Percentiles rank a stretch among this genome's conserved stretches.
These are phyloP conservation scores for Halcyon leucocephala DNA, from an alignment of 2,797 vertebrate genomes.

Conservation along the genomic window DNA sequence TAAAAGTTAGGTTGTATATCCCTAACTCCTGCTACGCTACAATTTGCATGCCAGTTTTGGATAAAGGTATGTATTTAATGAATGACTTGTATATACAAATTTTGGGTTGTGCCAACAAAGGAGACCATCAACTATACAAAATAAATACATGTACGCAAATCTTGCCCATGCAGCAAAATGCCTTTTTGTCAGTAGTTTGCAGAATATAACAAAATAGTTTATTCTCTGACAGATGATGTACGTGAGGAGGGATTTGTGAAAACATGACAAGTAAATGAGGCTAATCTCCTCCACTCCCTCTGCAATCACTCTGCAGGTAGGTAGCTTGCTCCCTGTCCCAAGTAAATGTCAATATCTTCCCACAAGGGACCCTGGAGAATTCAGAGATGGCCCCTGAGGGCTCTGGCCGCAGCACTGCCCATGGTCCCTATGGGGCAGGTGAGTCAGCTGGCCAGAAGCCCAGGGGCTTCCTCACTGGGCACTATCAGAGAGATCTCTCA, in stretches of 20 bases:
- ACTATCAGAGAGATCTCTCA: fast-evolving
- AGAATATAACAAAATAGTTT: neutral
- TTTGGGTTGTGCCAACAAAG: neutral
- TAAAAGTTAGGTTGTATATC: neutral
- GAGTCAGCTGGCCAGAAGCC: fast-evolving
- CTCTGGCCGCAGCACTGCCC: neutral
- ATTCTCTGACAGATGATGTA: neutral
- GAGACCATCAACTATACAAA: neutral
- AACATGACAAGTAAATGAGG: neutral
- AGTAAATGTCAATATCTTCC: neutral
- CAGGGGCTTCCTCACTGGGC: fast-evolving
- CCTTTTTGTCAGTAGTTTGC: constrained; percentile 9
- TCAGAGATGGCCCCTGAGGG: neutral
- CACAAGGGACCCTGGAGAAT: neutral
- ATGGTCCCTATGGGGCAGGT: fast-evolving
- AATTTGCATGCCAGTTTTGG: neutral
- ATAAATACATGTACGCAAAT: neutral
- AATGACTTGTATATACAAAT: neutral
- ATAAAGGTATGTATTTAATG: neutral
- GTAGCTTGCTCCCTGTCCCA: neutral
- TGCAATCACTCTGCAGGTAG: neutral
- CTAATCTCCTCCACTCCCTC: neutral
- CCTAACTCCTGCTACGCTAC: neutral
- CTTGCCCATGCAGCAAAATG: neutral
- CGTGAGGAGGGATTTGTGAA: neutral